Percentiles rank a stretch among this genome's conserved stretches.
Evolutionary conservation across 1,140 invertebrate species (phyloP).

Genomic region (Wiebesia pumilae): DNA sequence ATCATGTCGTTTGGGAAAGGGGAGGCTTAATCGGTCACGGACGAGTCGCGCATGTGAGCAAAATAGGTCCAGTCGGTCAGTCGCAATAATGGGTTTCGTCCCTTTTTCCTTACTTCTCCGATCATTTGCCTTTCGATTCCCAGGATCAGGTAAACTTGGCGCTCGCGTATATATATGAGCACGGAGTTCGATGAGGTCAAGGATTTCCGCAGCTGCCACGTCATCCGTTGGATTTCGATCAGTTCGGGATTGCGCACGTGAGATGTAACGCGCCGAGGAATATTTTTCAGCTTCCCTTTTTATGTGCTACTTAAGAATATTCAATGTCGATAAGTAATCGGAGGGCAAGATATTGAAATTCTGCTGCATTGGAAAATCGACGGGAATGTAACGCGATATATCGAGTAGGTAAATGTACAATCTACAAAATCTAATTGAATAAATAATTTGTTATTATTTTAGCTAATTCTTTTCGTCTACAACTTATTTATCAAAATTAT

Average conservation of each 20-base stretch:
- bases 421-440: no score
- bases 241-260: background rate
- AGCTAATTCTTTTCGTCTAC: no score
- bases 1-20: no score
- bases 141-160: background rate
- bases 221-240: background rate
- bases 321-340: background rate
- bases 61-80: slow-evolving; percentile 12
- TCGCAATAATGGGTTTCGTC: background rate
- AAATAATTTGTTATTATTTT: no score
- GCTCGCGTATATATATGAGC: slow-evolving; percentile 1
- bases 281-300: background rate
- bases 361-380: background rate
- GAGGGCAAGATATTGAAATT: background rate
- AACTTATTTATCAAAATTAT: no score
- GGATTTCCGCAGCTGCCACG: background rate
- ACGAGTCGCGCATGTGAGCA: no score
- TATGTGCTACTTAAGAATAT: background rate
- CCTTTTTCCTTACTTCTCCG: background rate
- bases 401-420: no score
- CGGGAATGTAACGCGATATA: background rate
- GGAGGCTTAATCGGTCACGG: no score
- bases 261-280: background rate
- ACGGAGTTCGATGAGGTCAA: slow-evolving; percentile 17
- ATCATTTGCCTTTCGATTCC: background rate